Base-by-base conservation (phyloP, 1,140 invertebrate species). In the Drosophila truncata region DNA sequence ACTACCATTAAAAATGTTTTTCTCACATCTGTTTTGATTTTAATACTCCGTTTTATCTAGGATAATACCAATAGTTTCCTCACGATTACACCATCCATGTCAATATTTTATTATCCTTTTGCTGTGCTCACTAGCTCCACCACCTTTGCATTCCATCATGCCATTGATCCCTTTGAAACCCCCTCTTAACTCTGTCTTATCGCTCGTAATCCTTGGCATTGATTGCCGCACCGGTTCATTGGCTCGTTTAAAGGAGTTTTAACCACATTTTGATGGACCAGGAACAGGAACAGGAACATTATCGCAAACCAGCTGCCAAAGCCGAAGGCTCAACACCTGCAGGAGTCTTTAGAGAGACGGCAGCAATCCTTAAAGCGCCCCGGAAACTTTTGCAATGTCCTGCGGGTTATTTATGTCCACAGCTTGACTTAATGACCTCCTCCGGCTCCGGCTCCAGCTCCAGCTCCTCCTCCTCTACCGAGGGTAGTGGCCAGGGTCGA, bases 341-440 rank as follows among this genome's bases (percentile, higher is more conserved):
- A 25, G 47, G 35, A 60, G 66, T 59, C 66, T 67, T 69, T 44
- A 72, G 54, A 23, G 50, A 10, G 31, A 35, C 58, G 49, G 47
- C 31, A 35, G 44, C 46, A 65, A 80, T 52, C 60, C 57, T 78
- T 82, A 79, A 86, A 87, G 82, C 44, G 31, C 25, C 37, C 44
- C 39, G 44, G 44, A 59, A 79, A 55, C 80, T 79, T 69, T 82
- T 76, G 77, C 78, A 75, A 78, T 66, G 67, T 73, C 60, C 61
- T 78, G 66, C 75, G 49, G 62, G 73, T 86, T 90, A 88, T 88
- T 88, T 88, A 88, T 88, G 81, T 54, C 73, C 69, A 44, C 63
- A 81, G 85, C 81, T 88, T 88, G 85, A 90, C 85, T 88, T 88
- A 85, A 88, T 88, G 85, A 88, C 87, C 63, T 61, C 50, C 52